Percentiles rank a stretch among this genome's conserved stretches.
Conservation (phyloP, 2,797 vertebrate genomes). For the Nyctibius grandis region DNA sequence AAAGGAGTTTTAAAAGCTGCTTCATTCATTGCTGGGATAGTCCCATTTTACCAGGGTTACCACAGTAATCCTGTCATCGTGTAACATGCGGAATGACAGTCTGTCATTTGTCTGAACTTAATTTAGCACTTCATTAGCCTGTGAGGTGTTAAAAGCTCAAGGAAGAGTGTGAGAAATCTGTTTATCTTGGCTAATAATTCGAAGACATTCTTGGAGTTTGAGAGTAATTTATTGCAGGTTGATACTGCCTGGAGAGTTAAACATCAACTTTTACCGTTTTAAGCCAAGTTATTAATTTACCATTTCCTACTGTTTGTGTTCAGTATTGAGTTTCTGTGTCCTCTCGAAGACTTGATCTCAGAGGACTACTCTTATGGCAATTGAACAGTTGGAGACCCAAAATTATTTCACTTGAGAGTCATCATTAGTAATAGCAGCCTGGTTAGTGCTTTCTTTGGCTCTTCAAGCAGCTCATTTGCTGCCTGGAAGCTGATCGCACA, state of each 20-base stretch:
- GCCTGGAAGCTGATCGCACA: not conserved
- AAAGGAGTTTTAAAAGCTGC: conserved; percentile 19
- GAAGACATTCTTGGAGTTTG: conserved; percentile 26
- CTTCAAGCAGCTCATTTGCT: not conserved
- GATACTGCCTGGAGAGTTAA: conserved; percentile 54
- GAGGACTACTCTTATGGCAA: not conserved
- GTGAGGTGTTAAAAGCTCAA: conserved; percentile 50
- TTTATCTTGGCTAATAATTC: conserved; percentile 60
- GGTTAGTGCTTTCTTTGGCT: not conserved
- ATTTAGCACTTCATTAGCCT: conserved; percentile 70
- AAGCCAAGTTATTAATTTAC: conserved; percentile 41
- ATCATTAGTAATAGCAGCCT: not conserved
- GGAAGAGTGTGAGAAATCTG: conserved; percentile 44
- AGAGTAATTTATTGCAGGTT: conserved; percentile 43
- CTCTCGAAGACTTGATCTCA: not conserved
- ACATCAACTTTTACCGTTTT: conserved; percentile 24
- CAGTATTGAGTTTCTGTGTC: not conserved
- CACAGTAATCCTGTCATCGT: conserved; percentile 8
- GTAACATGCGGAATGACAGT: not conserved
- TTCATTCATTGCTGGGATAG: not conserved
- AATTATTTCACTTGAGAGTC: not conserved
- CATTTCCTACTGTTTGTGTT: not conserved
- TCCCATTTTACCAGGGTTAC: conserved; percentile 24
- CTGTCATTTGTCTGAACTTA: conserved; percentile 43
- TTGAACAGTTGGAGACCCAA: not conserved